Base-by-base conservation (phyloP, 2,888 invertebrate species). In the Panzeria rudis region DNA sequence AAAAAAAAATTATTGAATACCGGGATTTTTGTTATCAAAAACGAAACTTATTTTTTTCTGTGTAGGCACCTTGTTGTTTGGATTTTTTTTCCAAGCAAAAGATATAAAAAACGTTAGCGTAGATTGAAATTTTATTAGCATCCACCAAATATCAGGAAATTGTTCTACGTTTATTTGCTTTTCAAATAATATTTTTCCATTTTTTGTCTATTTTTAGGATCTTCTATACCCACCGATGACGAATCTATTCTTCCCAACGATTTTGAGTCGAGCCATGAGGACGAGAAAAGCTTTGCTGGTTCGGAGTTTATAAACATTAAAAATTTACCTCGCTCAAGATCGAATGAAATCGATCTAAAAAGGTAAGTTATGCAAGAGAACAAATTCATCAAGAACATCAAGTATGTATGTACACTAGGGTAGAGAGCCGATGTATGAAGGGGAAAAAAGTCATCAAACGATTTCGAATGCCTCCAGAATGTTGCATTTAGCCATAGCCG, bases 281-380 rank as follows among this genome's bases (percentile, higher is more conserved):
- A 87, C 32, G 88, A 89, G 2, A 87, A 86, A 13, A 87, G 88
- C 59, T 89, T 87, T 84, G 89, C 88, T 0, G 90, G 90, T 17
- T 89, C 89, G 0, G 91, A 91, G 69, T 90, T 88, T 73, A 89
- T 90, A 15, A 89, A 87, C 17, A 89, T 90, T 72, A 88, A 87
- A 78, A 87, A 86, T 9, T 83, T 88, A 20, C 78, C 85, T 7
- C 80, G 76, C n/a, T 69, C 54, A 25, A 56, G 29, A 7, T 82
- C 77, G 17, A 66, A 59, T 0, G 85, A 85, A 3, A 77, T 47
- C 2, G 84, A 84, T 50, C 50, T 69, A 9, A 86, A 83, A 80
- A 88, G 86, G 87, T 88, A 84, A 54, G 20, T n/a, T 11, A 41
- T 59, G 7, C 3, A 3, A 29, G 4, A 44, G 20, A 13, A 11